Percentiles rank a stretch among this genome's conserved stretches.
These are phyloP conservation scores for Cacatua alba DNA, from an alignment of 2,113 vertebrate genomes.

Conservation along the genomic window DNA sequence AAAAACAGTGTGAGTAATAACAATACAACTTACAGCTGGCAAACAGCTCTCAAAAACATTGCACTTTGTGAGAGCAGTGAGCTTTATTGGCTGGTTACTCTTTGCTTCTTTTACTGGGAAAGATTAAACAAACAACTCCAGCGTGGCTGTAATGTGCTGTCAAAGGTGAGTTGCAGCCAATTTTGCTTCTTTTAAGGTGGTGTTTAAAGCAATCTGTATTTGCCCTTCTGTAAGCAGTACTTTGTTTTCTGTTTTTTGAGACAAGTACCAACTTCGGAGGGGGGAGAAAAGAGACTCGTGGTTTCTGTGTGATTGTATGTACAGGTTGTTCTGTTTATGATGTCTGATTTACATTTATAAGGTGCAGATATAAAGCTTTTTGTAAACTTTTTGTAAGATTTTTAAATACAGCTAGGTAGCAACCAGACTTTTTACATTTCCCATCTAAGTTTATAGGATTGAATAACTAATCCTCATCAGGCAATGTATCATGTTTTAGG, in stretches of 20 bases:
- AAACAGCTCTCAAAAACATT: background rate
- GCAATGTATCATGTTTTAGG: background rate
- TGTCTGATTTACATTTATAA: background rate
- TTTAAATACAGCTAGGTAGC: background rate
- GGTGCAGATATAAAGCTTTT: background rate
- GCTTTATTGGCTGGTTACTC: background rate
- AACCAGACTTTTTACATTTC: background rate
- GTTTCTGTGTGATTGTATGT: background rate
- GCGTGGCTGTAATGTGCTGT: background rate
- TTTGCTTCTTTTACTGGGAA: background rate
- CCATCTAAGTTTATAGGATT: background rate
- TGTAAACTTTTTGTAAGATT: background rate
- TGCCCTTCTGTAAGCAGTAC: background rate
- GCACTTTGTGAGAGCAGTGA: background rate
- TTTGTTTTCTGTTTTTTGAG: background rate
- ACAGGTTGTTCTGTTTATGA: background rate
- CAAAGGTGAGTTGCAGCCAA: background rate
- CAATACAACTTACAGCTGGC: background rate
- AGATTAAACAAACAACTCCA: background rate
- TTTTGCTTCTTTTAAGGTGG: background rate
- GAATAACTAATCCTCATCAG: background rate
- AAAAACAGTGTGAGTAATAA: background rate
- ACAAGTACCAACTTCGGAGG: background rate
- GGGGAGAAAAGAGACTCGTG: rapidly evolving
- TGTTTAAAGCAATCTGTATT: background rate